Evolutionary conservation across 1,140 invertebrate species (phyloP).

Genomic region (Caenorhabditis remanei): DNA sequence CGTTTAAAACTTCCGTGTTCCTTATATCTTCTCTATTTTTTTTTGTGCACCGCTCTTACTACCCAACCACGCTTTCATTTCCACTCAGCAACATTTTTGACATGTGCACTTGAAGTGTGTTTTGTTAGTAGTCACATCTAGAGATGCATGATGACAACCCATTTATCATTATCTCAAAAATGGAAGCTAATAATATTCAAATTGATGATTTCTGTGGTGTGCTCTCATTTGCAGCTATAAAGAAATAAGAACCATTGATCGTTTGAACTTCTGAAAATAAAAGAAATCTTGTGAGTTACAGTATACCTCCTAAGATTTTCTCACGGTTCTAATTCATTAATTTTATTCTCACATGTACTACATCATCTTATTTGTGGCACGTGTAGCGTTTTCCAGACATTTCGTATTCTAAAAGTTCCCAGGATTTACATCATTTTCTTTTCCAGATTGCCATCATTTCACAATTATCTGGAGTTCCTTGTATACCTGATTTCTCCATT

Average conservation of each 20-base stretch:
- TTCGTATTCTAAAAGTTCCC: background rate
- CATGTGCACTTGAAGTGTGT: conserved; percentile 46
- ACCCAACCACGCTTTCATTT: background rate
- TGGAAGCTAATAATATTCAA: background rate
- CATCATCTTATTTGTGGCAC: background rate
- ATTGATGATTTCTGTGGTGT: background rate
- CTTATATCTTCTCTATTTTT: background rate
- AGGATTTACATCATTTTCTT: background rate
- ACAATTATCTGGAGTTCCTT: background rate
- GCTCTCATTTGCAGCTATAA: background rate
- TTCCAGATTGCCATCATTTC: background rate
- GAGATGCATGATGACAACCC: conserved; percentile 23
- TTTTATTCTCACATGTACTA: no score
- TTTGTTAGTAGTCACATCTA: background rate
- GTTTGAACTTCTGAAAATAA: no score
- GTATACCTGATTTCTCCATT: background rate
- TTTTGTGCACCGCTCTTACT: conserved; percentile 10
- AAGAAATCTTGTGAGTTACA: no score
- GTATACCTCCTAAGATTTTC: no score
- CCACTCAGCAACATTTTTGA: conserved; percentile 17
- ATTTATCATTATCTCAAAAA: background rate
- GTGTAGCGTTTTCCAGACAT: background rate
- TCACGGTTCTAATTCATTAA: no score
- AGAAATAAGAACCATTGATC: no score
- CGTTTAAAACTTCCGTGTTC: conserved; percentile 34